Conservation (phyloP, 2,113 vertebrate genomes). For the Aegotheles bennettii region DNA sequence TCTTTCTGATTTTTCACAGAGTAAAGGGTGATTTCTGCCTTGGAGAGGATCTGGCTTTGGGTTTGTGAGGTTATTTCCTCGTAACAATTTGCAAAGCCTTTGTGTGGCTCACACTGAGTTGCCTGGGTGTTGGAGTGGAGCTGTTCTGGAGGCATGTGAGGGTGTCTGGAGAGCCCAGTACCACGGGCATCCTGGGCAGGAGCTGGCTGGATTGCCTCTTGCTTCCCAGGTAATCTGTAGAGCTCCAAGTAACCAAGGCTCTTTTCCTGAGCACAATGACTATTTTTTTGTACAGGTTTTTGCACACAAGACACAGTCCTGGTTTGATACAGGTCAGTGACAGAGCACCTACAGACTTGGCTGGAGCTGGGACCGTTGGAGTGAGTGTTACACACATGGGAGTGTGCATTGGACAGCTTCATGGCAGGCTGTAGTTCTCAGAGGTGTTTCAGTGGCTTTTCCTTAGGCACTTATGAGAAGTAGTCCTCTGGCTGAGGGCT, state of each 20-base stretch:
- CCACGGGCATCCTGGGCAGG: neutral
- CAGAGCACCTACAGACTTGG: neutral
- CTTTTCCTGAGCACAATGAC: neutral
- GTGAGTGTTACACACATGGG: accelerated
- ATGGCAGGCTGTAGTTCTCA: accelerated
- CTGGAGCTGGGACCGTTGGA: too few relatives aligned
- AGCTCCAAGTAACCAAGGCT: neutral
- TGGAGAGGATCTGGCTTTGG: neutral
- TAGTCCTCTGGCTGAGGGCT: neutral
- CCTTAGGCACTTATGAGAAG: neutral
- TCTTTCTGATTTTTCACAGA: neutral
- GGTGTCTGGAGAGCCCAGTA: neutral
- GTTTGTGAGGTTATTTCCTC: neutral
- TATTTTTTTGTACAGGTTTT: accelerated
- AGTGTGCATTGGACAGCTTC: accelerated
- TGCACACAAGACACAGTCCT: too few relatives aligned
- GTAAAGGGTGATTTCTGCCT: neutral
- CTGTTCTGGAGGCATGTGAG: neutral
- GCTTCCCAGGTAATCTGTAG: neutral
- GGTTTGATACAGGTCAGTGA: too few relatives aligned
- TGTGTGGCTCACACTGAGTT: neutral
- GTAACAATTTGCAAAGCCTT: too few relatives aligned
- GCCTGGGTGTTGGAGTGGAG: neutral
- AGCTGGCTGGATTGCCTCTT: neutral
- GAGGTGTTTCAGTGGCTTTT: accelerated